Percentiles rank a stretch among this genome's conserved stretches.
Conservation (phyloP, 2,888 invertebrate genomes). For the Acholoe squamosa region DNA sequence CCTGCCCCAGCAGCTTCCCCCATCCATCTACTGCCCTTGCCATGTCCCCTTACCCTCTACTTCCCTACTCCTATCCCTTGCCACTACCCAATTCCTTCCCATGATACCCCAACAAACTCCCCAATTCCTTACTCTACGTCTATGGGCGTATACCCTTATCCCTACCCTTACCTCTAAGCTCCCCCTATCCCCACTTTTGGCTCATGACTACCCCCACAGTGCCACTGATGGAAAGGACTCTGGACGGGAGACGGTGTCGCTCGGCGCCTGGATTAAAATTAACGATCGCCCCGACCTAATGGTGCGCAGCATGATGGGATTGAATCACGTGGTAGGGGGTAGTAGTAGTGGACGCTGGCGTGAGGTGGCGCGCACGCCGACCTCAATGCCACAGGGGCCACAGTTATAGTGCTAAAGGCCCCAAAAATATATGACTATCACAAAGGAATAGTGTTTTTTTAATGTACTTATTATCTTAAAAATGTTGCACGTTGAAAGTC, state of each 20-base stretch:
- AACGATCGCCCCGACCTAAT: slow-evolving; percentile 35
- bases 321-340: background rate
- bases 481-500: no score
- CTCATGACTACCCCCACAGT: background rate
- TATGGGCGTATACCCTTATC: no score
- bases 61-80: no score
- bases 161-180: background rate
- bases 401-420: background rate
- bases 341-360: slow-evolving; percentile 17
- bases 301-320: slow-evolving; percentile 27
- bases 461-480: no score
- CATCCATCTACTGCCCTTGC: no score
- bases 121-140: no score
- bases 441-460: no score
- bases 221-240: slow-evolving; percentile 1
- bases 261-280: slow-evolving; percentile 17
- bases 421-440: no score
- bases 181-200: background rate
- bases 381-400: background rate
- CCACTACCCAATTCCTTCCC: no score
- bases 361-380: background rate
- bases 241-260: background rate
- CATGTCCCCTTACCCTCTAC: no score
- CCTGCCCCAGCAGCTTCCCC: no score
- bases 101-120: no score